Evolutionary conservation across 2,797 vertebrate genomes (phyloP).

Genomic region (Aulostomus chinensis): DNA sequence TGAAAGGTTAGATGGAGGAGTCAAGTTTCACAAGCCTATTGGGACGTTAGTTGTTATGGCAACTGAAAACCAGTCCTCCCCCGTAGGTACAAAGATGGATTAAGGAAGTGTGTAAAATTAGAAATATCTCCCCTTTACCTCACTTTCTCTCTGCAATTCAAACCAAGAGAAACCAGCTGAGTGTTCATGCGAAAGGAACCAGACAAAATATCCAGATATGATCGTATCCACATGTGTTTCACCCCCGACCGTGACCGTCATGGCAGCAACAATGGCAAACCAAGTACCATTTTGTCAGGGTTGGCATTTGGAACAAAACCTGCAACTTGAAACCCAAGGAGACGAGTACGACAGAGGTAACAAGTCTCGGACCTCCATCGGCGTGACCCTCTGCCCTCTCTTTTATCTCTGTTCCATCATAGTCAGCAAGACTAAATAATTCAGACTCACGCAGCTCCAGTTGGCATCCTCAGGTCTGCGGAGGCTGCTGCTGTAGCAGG

Average conservation of each 20-base stretch:
- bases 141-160: not conserved
- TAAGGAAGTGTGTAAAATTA: too few species aligned
- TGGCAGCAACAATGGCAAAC: too few species aligned
- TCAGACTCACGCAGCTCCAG: constrained; percentile 16
- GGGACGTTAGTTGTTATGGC: constrained; percentile 43
- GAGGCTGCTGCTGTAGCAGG: too few species aligned
- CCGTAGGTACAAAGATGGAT: constrained; percentile 18
- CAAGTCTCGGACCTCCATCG: not conserved
- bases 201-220: not conserved
- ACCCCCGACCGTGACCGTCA: too few species aligned
- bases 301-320: too few species aligned
- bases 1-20: constrained; percentile 56
- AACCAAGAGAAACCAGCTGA: too few species aligned
- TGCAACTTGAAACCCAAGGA: constrained; percentile 26
- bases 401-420: constrained; percentile 52
- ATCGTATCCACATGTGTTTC: too few species aligned
- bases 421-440: constrained; percentile 57
- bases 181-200: not conserved
- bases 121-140: too few species aligned
- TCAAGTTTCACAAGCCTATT: constrained; percentile 59
- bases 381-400: constrained; percentile 20
- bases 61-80: constrained; percentile 40
- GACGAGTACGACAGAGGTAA: not conserved
- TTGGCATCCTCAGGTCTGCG: constrained; percentile 7
- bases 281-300: not conserved